Base-by-base conservation (phyloP, 2,797 vertebrate species). In the Botia kubotai region DNA sequence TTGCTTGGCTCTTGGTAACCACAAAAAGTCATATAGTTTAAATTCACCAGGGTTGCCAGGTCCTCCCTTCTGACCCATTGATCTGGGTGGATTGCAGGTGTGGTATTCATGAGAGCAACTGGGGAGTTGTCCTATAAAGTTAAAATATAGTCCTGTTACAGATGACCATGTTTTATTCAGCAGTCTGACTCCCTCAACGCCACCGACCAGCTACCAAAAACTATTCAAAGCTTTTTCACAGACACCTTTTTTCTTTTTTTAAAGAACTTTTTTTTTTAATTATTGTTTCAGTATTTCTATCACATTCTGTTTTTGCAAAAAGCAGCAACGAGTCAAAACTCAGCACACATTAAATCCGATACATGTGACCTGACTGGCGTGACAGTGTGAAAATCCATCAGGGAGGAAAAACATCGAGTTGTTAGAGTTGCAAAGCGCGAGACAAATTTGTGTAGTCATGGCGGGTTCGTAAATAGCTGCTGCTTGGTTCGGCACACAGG, bases 121-220 rank as follows among this genome's bases (percentile, higher is more conserved):
- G 88, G 87, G 84, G 83, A 91, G 92, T 90, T 80, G 85, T 94
- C 90, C 91, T 91, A 92, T 91, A 91, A 93, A 91, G 86, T 85
- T 93, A 89, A 91, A 92, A 93, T 93, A 90, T 88, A 90, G 86
- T 86, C 82, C 84, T 85, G 88, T 77, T 66, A 79, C 19, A 17
- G 83, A 77, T 80, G 67, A 60, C 36, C 77, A 94, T 94, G 91
- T 94, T 94, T 94, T 93, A 94, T 95, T 95, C 92, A 94, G 65
- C 65, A 88, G 87, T 81, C 80, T 58, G 82, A 66, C 57, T 75
- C 62, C 55, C 79, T 69, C 63, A 29, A 75, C 79, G 65, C 5
- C 46, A 70, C 60, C 55, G 65, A 75, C 70, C 23, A 48, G 71
- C 60, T 74, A 66, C n/a, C 70, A 71, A 73, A 68, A 80, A 73